Evolutionary conservation across 2,113 vertebrate species (phyloP), one percentile per base, ranked within the genome.

Genomic region (Scortum barcoo): DNA sequence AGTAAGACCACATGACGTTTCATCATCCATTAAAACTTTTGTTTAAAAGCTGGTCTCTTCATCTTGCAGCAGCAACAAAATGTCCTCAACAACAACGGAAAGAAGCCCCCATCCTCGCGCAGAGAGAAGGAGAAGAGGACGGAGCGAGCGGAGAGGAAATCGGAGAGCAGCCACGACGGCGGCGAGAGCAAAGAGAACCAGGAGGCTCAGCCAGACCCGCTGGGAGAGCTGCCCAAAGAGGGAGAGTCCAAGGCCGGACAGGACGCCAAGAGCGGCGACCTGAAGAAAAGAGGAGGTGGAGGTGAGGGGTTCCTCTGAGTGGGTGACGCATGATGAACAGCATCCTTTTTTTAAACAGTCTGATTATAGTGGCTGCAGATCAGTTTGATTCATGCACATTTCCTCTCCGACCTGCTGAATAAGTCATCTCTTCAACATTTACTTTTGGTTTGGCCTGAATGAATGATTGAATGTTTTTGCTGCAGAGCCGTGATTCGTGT

Each of bases 101-200:
- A 95, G 93, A 97, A 97, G 86, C 56, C 91, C n/a, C 88, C 93
- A 1, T 86, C 93, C 63, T 91, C 87, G 0, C 96, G 93, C 88
- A 95, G 94, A 83, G 97, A 97, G 65, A 96, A 95, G 81, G 92
- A 93, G 42, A 92, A 81, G 89, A 88, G 66, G 62, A 57, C 67
- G 75, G 92, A 91, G 94, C 95, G 96, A 93, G 69, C 77, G 16
- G 89, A 93, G 19, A 80, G 84, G 91, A 96, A 89, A 4, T 87
- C 93, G 28, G 97, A 97, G 92, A 93, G 95, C 92, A 91, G 96
- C 91, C 93, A 90, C 0, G 95, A 93, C 53, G 94, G 91, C 67
- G 95, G 92, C 22, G 97, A 97, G 85, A 97, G 96, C 93, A 97
- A 97, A 89, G 97, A 98, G 91, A 97, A 96, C 92, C 92, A 78